These are phyloP conservation scores for Anhinga anhinga DNA, from an alignment of 2,113 vertebrate genomes.

Conservation along the genomic window DNA sequence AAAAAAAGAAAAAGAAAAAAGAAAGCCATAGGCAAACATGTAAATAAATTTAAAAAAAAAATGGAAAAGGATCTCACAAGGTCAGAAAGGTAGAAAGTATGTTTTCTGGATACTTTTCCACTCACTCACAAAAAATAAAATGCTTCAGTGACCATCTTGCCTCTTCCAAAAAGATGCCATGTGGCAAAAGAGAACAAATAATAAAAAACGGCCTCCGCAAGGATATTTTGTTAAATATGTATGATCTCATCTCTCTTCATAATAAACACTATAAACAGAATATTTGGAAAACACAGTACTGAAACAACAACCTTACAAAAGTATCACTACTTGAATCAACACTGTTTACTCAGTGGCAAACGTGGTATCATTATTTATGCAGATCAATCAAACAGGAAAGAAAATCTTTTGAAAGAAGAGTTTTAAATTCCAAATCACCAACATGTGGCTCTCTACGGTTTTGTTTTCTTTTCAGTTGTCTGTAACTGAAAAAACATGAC, in stretches of 20 bases:
- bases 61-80: background rate
- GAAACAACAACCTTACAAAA: conserved; percentile 43
- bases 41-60: background rate
- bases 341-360: conserved; percentile 26
- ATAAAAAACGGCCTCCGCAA: background rate
- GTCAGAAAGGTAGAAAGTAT: background rate
- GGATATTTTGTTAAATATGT: background rate
- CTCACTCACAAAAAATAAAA: background rate
- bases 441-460: background rate
- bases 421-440: conserved; percentile 51
- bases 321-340: background rate
- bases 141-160: background rate
- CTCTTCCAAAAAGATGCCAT: background rate
- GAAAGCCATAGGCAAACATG: accelerated
- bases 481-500: conserved; percentile 45
- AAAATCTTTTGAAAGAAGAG: conserved; percentile 33
- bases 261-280: conserved; percentile 50
- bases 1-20: too few species aligned
- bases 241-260: conserved; percentile 24
- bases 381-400: conserved; percentile 68
- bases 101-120: background rate
- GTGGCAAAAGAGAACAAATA: background rate
- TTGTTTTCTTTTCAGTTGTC: conserved; percentile 62
- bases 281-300: conserved; percentile 17
- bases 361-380: conserved; percentile 68